Conservation (phyloP, 1,140 invertebrate genomes). For the Procambarus virginalis region DNA sequence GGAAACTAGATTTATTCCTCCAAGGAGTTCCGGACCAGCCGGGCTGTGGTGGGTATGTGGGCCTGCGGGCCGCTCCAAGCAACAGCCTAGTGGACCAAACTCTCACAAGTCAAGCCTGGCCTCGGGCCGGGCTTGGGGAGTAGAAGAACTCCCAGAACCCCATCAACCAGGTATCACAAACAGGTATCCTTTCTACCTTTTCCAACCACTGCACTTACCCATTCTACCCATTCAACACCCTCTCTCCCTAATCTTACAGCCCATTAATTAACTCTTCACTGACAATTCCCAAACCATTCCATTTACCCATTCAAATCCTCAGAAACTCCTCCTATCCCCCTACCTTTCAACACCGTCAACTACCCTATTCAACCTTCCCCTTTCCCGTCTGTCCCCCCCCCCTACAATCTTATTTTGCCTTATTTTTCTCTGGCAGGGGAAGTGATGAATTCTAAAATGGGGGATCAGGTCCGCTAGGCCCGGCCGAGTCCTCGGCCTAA, state of each 20-base stretch:
- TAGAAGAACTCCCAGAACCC: too few species aligned
- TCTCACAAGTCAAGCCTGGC: too few species aligned
- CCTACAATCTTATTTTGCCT: slow-evolving; percentile 35
- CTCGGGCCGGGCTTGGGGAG: too few species aligned
- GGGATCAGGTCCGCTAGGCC: slow-evolving; percentile 29
- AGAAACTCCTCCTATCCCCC: not conserved
- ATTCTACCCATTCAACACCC: slow-evolving; percentile 14
- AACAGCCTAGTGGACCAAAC: too few species aligned
- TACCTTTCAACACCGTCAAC: not conserved
- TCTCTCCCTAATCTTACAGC: slow-evolving; percentile 2
- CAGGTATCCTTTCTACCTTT: too few species aligned
- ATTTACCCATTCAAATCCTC: not conserved
- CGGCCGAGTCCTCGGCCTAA: slow-evolving; percentile 30
- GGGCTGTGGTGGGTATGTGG: too few species aligned
- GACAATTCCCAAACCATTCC: slow-evolving; percentile 7
- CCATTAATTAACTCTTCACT: not conserved
- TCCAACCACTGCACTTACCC: too few species aligned
- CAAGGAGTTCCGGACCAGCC: too few species aligned
- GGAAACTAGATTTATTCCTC: too few species aligned
- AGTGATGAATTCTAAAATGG: slow-evolving; percentile 47
- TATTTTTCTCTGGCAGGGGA: slow-evolving; percentile 21
- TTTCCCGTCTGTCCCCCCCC: not conserved
- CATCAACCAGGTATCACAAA: too few species aligned
- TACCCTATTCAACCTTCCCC: slow-evolving; percentile 1
- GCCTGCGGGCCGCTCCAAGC: too few species aligned